These are phyloP conservation scores for Latrodectus hesperus DNA, from an alignment of 2,888 invertebrate species.

Conservation along the genomic window DNA sequence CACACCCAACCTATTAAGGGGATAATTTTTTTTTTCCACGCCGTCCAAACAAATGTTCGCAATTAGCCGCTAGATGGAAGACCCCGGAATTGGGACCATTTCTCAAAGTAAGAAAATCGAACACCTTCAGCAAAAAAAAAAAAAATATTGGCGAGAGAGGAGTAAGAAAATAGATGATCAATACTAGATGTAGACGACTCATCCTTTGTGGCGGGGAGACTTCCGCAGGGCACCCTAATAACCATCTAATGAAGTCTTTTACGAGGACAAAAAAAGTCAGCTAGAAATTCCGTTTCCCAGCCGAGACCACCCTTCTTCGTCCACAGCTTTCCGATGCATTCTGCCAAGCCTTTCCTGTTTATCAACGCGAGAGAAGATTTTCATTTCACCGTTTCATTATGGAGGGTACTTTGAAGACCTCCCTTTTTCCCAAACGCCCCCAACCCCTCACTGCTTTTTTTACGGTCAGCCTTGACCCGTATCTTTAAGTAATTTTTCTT, in stretches of 20 bases:
- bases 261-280: constrained; percentile 2
- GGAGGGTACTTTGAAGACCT: neutral
- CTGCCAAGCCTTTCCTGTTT: neutral
- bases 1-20: too few species aligned
- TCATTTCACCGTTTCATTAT: constrained; percentile 15
- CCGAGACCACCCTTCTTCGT: neutral
- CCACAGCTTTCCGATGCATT: constrained; percentile 22
- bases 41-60: neutral
- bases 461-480: too few species aligned
- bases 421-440: neutral
- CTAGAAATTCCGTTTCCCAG: neutral
- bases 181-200: constrained; percentile 3
- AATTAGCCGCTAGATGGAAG: neutral
- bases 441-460: too few species aligned
- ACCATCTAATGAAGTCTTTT: constrained; percentile 46
- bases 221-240: constrained; percentile 24
- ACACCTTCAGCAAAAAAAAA: too few species aligned
- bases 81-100: neutral
- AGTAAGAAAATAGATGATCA: neutral
- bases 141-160: too few species aligned
- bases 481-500: too few species aligned
- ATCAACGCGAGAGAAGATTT: neutral
- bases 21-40: too few species aligned
- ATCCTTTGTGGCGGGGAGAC: neutral
- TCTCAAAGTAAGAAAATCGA: neutral